Base-by-base conservation (phyloP, 2,888 invertebrate species). In the Pinctada fucata region DNA sequence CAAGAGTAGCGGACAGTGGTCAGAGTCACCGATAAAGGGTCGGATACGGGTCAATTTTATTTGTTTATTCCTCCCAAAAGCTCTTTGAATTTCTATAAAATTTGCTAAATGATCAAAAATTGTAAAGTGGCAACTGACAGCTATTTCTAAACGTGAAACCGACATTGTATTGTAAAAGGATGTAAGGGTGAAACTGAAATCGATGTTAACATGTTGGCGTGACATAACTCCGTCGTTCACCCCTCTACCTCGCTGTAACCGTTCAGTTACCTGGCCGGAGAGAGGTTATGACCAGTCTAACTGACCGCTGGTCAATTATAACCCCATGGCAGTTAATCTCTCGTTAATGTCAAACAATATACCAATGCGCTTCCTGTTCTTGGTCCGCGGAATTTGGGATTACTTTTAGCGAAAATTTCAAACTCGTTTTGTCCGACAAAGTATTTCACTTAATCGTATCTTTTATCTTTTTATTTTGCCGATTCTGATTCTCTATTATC, bases 31-130 rank as follows among this genome's bases (percentile, higher is more conserved):
- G 5, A 69, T 51, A 45, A 50, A 63, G 78, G 77, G 78, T 78
- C 78, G 73, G 58, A 31, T n/a, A 73, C 51, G 73, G 78, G 78
- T 78, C 78, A 73, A 49, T 50, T 64, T 52, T 78, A 69, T 78
- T 78, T 78, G 73, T 67, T 69, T 73, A 69, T 65, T 50, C 48
- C 66, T 50, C 47, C 74, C 47, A 48, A 49, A 45, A 65, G 66
- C 65, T 51, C 66, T 49, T 65, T 51, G 58, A 58, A 58, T 58
- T 10, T 58, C 58, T 13, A 58, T 58, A 58, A 10, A 58, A 58
- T 58, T 58, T 58, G 58, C 58, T 13, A 58, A 58, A 58, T 58
- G 58, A 58, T 10, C 8, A 13, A 58, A 13, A 58, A 58, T 58
- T 6, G 8, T 10, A 10, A 13, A 13, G 13, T 6, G 58, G 8